These are phyloP conservation scores for Agrochola litura DNA, from an alignment of 2,888 invertebrate species.

Conservation along the genomic window DNA sequence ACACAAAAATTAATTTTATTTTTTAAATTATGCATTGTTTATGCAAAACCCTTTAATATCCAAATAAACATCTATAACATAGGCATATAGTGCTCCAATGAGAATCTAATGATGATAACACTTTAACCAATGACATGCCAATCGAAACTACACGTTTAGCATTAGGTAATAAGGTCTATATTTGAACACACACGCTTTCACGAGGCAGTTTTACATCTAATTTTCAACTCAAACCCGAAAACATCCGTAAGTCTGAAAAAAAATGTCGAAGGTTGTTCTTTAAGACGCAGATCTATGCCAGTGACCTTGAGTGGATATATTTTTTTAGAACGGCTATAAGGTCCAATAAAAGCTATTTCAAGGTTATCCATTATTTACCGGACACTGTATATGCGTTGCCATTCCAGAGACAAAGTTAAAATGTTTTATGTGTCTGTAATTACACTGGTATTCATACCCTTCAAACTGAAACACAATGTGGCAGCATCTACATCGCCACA, in stretches of 20 bases:
- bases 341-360: too few species aligned
- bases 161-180: constrained; percentile 14
- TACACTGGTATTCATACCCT: too few species aligned
- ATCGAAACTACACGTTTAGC: constrained; percentile 54
- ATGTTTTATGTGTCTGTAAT: too few species aligned
- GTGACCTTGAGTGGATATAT: too few species aligned
- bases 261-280: neutral
- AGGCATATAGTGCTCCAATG: constrained; percentile 79
- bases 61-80: constrained; percentile 72
- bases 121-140: constrained; percentile 71
- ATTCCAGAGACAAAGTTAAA: too few species aligned
- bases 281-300: too few species aligned
- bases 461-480: too few species aligned
- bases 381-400: too few species aligned
- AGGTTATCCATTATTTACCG: too few species aligned
- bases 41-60: constrained; percentile 48
- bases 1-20: too few species aligned
- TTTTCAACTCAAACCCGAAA: constrained; percentile 9
- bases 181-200: constrained; percentile 35
- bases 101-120: constrained; percentile 73
- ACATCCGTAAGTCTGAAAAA: neutral
- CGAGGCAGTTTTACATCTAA: neutral
- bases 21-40: constrained; percentile 36
- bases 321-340: too few species aligned
- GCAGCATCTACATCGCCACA: too few species aligned